These are phyloP conservation scores for Phocides pigmalion DNA, from an alignment of 1,140 invertebrate genomes.

Conservation along the genomic window DNA sequence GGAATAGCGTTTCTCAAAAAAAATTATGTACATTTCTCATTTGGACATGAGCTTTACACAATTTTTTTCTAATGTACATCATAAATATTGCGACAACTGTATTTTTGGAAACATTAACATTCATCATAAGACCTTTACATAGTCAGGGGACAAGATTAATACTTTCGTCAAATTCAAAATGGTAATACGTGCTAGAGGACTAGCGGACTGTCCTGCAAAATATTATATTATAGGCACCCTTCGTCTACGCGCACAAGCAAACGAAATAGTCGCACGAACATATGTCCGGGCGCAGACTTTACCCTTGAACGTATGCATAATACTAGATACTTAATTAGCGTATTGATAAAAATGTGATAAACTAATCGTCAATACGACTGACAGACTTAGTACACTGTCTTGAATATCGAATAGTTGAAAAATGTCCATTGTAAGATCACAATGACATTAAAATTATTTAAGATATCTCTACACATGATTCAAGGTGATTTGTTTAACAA, in stretches of 20 bases:
- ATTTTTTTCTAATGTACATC: no score
- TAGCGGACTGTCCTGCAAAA: slow-evolving; percentile 2
- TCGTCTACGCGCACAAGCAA: slow-evolving; percentile 47
- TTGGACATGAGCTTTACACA: no score
- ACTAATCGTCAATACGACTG: slow-evolving; percentile 38
- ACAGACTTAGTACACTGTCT: not conserved
- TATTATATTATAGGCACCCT: not conserved
- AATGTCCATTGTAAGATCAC: not conserved
- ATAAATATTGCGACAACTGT: no score
- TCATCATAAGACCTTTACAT: no score
- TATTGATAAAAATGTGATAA: slow-evolving; percentile 79
- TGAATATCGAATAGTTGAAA: not conserved
- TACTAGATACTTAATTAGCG: slow-evolving; percentile 76
- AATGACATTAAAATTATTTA: no score
- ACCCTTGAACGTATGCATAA: slow-evolving; percentile 77
- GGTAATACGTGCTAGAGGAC: not conserved
- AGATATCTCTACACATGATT: no score
- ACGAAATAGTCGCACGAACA: slow-evolving; percentile 49
- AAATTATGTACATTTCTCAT: no score
- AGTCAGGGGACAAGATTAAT: no score
- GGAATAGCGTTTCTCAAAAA: no score
- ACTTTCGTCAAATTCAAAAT: no score
- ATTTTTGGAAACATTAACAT: no score
- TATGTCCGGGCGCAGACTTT: slow-evolving; percentile 72
- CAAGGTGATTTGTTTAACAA: no score